These are phyloP conservation scores for Orthosia gothica DNA, from an alignment of 2,888 invertebrate genomes.

Conservation along the genomic window DNA sequence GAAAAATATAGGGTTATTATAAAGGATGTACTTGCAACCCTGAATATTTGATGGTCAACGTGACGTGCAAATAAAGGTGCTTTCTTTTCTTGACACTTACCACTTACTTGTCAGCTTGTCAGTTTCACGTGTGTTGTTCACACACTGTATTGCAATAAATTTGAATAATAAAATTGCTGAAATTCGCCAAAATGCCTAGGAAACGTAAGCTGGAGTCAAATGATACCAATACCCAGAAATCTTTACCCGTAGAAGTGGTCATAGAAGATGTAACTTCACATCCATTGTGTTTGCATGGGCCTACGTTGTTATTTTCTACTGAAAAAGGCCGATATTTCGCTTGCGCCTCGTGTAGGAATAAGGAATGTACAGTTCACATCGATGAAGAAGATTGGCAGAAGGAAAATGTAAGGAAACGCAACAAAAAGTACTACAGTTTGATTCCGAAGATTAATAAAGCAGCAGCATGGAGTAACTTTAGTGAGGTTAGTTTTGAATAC, in stretches of 20 bases:
- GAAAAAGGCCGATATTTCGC: conserved; percentile 93
- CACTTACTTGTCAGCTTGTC: conserved; percentile 20
- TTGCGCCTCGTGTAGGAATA: conserved; percentile 96
- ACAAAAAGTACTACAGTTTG: conserved; percentile 86
- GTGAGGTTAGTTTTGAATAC: conserved; percentile 83
- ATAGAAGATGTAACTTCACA: conserved; percentile 91
- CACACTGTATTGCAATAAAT: no score
- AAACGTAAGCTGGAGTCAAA: conserved; percentile 81
- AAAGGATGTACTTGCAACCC: conserved; percentile 15
- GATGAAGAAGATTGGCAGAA: conserved; percentile 90
- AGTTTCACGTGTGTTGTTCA: conserved; percentile 42
- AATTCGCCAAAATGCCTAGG: conserved; percentile 77
- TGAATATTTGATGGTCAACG: background rate
- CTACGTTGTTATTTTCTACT: conserved; percentile 93
- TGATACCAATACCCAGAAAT: conserved; percentile 67
- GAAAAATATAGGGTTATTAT: background rate
- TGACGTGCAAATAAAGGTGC: background rate
- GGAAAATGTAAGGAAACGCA: conserved; percentile 86
- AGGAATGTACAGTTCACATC: conserved; percentile 94
- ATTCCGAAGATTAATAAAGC: conserved; percentile 90
- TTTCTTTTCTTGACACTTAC: background rate
- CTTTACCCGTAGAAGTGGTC: conserved; percentile 88
- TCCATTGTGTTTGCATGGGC: conserved; percentile 95
- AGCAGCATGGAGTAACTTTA: conserved; percentile 88
- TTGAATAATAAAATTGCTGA: background rate